Percentiles rank a stretch among this genome's conserved stretches.
Evolutionary conservation across 1,140 invertebrate species (phyloP).

Genomic region (Amphibalanus amphitrite): DNA sequence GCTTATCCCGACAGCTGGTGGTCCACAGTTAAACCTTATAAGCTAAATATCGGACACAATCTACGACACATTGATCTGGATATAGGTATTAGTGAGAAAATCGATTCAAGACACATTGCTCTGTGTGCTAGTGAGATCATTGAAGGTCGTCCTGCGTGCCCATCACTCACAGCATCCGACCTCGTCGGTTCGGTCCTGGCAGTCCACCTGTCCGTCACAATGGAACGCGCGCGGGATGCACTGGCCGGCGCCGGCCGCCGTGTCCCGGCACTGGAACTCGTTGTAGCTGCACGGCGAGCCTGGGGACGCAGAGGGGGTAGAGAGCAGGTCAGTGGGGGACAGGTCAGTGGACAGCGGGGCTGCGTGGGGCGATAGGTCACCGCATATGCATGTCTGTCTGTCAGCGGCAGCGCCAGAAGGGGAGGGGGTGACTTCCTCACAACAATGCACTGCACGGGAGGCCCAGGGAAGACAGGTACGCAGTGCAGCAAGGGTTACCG

Average conservation of each 20-base stretch:
- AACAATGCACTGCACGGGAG: neutral
- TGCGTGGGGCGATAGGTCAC: conserved; percentile 7
- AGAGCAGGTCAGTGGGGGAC: neutral
- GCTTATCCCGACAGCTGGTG: no score
- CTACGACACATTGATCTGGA: no score
- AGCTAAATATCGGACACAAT: no score
- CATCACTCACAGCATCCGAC: conserved; percentile 64
- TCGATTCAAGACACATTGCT: no score
- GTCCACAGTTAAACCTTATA: no score
- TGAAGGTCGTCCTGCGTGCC: no score
- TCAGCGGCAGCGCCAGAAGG: neutral
- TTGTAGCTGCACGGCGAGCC: conserved; percentile 52
- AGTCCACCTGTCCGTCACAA: conserved; percentile 78
- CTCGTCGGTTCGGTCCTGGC: conserved; percentile 75
- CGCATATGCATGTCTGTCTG: conserved; percentile 2
- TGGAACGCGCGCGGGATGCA: conserved; percentile 87
- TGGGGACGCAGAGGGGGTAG: conserved; percentile 19
- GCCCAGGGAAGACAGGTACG: no score
- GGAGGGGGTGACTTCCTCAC: neutral
- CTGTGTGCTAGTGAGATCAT: no score
- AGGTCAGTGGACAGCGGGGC: neutral
- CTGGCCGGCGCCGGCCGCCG: conserved; percentile 45
- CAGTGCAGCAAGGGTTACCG: no score
- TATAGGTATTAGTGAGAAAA: no score
- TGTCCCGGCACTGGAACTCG: conserved; percentile 49